Evolutionary conservation across 2,888 invertebrate genomes (phyloP), one percentile per base, ranked within the genome.

Genomic region (Formica aserva): DNA sequence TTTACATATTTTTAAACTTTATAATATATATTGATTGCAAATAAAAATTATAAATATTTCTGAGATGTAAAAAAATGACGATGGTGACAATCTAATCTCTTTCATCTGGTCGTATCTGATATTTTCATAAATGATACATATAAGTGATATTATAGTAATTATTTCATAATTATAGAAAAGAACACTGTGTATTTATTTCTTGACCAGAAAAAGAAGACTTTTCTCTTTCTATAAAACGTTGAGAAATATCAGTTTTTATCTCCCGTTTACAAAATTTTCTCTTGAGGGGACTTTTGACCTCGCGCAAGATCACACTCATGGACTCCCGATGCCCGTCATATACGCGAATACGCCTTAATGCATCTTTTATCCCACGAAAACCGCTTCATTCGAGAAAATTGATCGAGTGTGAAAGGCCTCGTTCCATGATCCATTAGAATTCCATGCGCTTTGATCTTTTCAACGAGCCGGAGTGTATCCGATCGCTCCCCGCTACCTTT

Each of bases 301-400:
- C 62, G 83, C 55, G 76, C 67, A 80, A 52, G 75, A 78, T 85
- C 78, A 78, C 35, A 62, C 80, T 4, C 62, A 78, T 32, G 48
- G 74, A 85, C 83, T 85, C 86, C 89, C 75, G 89, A 84, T 87
- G 84, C 83, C 83, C 74, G 88, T 48, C 84, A 84, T 74, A 84
- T 74, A 74, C 76, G 85, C 87, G 89, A 85, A 87, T 88, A 93
- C 91, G 92, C 92, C 88, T 92, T 91, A 91, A 88, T 92, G 93
- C 92, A 92, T 91, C 93, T 92, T 94, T 94, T 92, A 93, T 94
- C 89, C 91, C 88, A 88, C 91, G 92, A 91, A 91, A 93, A 93
- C 93, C 90, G 88, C 88, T 88, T 91, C 90, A 92, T 92, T 92
- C 91, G 91, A 87, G 90, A 84, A 90, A 92, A 92, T 94, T 91